Percentiles rank a stretch among this genome's conserved stretches.
phyloP scores from a whole-genome alignment of 2,888 invertebrate species.

The Melolontha melolontha region DNA sequence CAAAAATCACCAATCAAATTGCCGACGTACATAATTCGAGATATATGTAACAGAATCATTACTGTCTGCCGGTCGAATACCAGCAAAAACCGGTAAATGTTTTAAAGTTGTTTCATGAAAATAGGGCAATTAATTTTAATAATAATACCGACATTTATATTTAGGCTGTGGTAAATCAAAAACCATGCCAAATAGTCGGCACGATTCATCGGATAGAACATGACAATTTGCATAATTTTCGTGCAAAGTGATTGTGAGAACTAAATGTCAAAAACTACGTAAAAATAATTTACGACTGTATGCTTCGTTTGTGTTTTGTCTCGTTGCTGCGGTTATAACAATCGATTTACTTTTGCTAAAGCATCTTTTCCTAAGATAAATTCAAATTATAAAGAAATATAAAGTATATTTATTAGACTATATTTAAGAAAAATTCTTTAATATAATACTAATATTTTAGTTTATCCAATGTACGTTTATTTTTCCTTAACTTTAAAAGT shows the following conservation, averaged over 20 bases:
- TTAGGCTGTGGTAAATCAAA: neutral
- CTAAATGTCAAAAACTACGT: neutral
- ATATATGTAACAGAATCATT: too few relatives aligned
- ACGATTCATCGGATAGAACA: too few relatives aligned
- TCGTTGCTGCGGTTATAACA: neutral
- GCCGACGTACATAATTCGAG: neutral
- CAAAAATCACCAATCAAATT: neutral
- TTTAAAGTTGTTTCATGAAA: neutral
- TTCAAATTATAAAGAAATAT: too few relatives aligned
- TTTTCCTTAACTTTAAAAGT: too few relatives aligned
- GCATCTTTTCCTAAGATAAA: too few relatives aligned
- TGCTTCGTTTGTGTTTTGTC: constrained; percentile 6
- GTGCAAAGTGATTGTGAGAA: neutral
- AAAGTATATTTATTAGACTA: too few relatives aligned
- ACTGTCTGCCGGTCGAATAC: neutral
- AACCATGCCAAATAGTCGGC: neutral
- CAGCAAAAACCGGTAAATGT: constrained; percentile 6
- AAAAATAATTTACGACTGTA: neutral
- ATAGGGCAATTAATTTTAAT: constrained; percentile 1
- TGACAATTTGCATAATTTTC: neutral
- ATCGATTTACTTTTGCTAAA: too few relatives aligned
- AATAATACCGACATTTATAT: constrained; percentile 1
- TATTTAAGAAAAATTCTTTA: too few relatives aligned
- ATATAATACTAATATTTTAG: too few relatives aligned
- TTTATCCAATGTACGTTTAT: too few relatives aligned